Evolutionary conservation across 2,113 vertebrate genomes (phyloP).

Genomic region (Orthonyx spaldingii): DNA sequence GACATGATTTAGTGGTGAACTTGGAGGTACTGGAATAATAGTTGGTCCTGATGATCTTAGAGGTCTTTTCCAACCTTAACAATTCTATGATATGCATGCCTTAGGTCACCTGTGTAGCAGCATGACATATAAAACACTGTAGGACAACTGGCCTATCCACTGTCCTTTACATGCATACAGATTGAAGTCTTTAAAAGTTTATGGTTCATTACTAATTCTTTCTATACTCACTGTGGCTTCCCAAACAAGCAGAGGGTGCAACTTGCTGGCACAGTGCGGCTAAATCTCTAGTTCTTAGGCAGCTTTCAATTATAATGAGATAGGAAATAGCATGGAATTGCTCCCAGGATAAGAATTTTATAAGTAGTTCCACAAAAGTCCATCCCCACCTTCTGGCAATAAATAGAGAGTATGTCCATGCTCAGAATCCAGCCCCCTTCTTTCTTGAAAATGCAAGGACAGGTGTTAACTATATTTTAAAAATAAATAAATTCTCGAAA

Average conservation of each 20-base stretch:
- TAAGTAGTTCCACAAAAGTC: not conserved
- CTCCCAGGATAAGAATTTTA: not conserved
- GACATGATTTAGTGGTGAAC: not conserved
- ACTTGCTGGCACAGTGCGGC: not conserved
- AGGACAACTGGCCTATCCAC: not conserved
- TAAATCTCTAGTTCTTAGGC: not conserved
- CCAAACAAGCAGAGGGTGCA: not conserved
- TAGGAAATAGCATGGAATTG: not conserved
- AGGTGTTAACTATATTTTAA: not conserved
- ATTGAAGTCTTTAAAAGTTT: not conserved
- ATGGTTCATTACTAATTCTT: not conserved
- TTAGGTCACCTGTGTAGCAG: not conserved
- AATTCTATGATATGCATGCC: not conserved
- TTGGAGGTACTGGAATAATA: not conserved
- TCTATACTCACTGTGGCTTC: not conserved
- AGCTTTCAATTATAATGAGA: not conserved
- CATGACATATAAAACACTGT: not conserved
- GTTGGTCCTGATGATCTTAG: not conserved
- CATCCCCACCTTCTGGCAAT: not conserved
- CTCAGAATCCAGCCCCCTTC: not conserved
- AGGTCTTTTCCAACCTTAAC: not conserved
- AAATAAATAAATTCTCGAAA: not conserved
- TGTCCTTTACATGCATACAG: not conserved
- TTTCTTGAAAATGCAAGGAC: not conserved
- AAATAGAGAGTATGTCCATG: accelerated